Evolutionary conservation across 2,888 invertebrate species (phyloP).

Genomic region (Cacoxenus indagator): DNA sequence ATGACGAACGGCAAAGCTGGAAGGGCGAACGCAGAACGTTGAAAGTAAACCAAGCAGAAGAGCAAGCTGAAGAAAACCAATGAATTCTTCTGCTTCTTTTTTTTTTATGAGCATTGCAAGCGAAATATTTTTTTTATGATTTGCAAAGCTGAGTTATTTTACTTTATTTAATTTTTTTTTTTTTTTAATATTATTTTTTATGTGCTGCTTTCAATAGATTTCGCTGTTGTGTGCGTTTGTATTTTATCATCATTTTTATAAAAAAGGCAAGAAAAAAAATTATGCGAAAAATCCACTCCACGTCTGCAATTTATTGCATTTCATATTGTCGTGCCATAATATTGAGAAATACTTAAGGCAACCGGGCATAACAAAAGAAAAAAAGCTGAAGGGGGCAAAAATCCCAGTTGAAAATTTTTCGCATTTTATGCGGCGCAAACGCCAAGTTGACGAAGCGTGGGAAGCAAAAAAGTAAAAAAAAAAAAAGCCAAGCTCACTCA

Average conservation of each 20-base stretch:
- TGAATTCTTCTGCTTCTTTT: slow-evolving; percentile 53
- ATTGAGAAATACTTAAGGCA: slow-evolving; percentile 53
- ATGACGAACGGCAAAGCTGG: background rate
- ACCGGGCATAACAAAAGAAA: no score
- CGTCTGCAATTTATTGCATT: slow-evolving; percentile 64
- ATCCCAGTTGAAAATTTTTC: slow-evolving; percentile 20
- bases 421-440: slow-evolving; percentile 13
- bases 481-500: background rate
- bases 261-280: no score
- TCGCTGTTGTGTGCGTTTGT: background rate
- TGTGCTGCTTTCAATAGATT: background rate
- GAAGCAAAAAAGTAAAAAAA: background rate
- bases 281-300: slow-evolving; percentile 61
- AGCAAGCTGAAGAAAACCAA: slow-evolving; percentile 19
- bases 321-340: slow-evolving; percentile 44
- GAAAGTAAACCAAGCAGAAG: background rate
- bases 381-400: no score
- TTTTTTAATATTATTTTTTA: background rate
- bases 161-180: slow-evolving; percentile 19
- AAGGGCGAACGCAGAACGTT: background rate
- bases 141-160: slow-evolving; percentile 33
- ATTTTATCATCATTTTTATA: slow-evolving; percentile 28
- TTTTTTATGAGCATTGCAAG: background rate
- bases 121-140: slow-evolving; percentile 31
- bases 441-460: background rate